Base-by-base conservation (phyloP, 2,113 vertebrate genomes). In the Oncorhynchus mykiss region DNA sequence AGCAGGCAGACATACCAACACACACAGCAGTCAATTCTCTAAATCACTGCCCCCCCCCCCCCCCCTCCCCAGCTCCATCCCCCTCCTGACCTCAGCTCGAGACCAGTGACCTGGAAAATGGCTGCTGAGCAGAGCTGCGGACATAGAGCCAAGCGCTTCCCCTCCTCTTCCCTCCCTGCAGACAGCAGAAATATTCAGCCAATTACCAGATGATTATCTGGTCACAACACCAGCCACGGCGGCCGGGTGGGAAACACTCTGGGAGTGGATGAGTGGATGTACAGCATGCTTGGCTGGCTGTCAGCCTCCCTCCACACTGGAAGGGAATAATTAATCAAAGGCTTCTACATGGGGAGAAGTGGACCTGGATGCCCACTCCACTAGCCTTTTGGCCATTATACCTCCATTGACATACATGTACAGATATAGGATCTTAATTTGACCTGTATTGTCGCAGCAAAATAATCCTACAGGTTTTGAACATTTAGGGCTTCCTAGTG, bases 131-230 rank as follows among this genome's bases (percentile, higher is more conserved):
- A 74, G 70, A 22, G 82, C 87, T 79, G n/a, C 20, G 68, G 39
- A 62, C n/a, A 8, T 2, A 85, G 78, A 85, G 78, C 70, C 49
- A 54, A 54, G 16, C 16, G 51, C 51, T 54, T 54, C 16, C 51
- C 51, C 51, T 54, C 39, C 71, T 34, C 25, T 72, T 75, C 85
- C 78, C 72, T 70, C 4, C 78, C 81, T 73, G 77, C 83, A 83
- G 89, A 80, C 87, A 83, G 89, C 81, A 89, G 87, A 92, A 92
- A 93, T 93, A 93, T 88, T 88, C 90, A 93, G 91, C 85, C 91
- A 93, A 93, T 94, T 93, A 93, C 87, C 84, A 90, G 91, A 91
- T 90, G 88, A 91, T 92, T 91, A 93, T 93, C 88, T 89, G 87
- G 77, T 80, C 82, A 67, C 77, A 59, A 54, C 16, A 18, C 51